These are phyloP conservation scores for Enteromius argenteus DNA, from an alignment of 2,797 vertebrate species.

Conservation along the genomic window DNA sequence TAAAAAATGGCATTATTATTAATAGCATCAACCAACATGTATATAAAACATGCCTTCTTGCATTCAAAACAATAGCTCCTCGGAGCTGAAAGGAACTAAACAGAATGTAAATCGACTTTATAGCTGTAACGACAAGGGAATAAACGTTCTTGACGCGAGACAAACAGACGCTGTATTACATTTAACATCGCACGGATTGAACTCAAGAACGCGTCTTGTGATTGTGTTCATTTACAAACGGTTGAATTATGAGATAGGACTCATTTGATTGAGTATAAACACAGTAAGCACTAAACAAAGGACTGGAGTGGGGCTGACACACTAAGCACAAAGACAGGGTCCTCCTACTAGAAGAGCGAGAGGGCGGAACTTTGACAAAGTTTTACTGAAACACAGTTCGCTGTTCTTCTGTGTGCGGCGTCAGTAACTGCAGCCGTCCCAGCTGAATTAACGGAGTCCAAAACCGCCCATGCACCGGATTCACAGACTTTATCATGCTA, in stretches of 20 bases:
- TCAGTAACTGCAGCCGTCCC: constrained; percentile 12
- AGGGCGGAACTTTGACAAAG: constrained; percentile 75
- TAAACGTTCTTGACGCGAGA: neutral
- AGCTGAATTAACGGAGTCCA: constrained; percentile 13
- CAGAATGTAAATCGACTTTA: neutral
- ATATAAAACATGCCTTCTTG: neutral
- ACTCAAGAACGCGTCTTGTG: neutral
- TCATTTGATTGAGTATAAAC: neutral
- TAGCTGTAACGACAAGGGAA: neutral
- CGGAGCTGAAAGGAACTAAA: neutral
- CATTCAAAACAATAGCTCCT: neutral
- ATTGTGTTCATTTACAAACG: no score
- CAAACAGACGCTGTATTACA: no score
- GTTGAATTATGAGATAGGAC: neutral
- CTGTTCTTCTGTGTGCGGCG: constrained; percentile 68
- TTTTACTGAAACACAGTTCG: constrained; percentile 73
- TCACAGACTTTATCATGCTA: constrained; percentile 8
- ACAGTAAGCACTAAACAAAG: neutral
- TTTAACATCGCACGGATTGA: neutral
- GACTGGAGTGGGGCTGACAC: neutral
- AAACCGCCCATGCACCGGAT: constrained; percentile 20
- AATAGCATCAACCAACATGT: neutral
- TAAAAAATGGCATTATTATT: neutral
- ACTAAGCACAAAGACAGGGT: constrained; percentile 60
- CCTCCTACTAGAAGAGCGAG: constrained; percentile 68